Evolutionary conservation across 2,888 invertebrate genomes (phyloP), one percentile per base, ranked within the genome.

Genomic region (Urechis unicinctus): DNA sequence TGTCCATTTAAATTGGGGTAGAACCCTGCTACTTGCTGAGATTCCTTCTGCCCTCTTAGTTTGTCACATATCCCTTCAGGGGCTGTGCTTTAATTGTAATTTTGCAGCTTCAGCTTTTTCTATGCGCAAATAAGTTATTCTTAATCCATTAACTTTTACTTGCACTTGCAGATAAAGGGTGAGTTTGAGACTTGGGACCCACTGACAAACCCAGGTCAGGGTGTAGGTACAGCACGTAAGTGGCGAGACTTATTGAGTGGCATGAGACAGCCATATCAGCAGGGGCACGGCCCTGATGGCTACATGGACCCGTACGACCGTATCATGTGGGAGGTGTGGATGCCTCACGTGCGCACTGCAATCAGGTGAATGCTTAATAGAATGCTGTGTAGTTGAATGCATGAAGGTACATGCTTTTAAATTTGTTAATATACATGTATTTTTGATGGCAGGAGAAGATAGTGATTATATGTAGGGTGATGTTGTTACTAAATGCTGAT

Each of bases 311-410:
- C 90, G 0, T 92, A 88, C 72, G 88, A 90, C 78, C 85, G 86
- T 67, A 80, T 94, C 56, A 80, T 95, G 64, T 93, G 93, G 92
- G 89, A 91, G 71, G 86, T 88, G 59, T 91, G 91, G 85, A 85
- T 93, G 81, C 92, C 92, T n/a, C 83, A 84, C 57, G 81, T 94
- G 59, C 83, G 88, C 66, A 52, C 41, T 22, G 50, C 59, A 9
- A 49, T 61, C 25, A 48, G 31, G 58, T 58, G 53, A n/a, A n/a
- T n/a, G n/a, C n/a, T n/a, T n/a, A n/a, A n/a, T n/a, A n/a, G n/a
- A n/a, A n/a, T n/a, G 9, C 41, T 36, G 41, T 36, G 17, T 36
- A 36, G 41, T 36, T 36, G 41, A 13, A n/a, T n/a, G n/a, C n/a
- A n/a, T n/a, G n/a, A n/a, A n/a, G n/a, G n/a, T n/a, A n/a, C n/a